Conservation (phyloP, 2,888 invertebrate species). For the Synanthedon tipuliformis region DNA sequence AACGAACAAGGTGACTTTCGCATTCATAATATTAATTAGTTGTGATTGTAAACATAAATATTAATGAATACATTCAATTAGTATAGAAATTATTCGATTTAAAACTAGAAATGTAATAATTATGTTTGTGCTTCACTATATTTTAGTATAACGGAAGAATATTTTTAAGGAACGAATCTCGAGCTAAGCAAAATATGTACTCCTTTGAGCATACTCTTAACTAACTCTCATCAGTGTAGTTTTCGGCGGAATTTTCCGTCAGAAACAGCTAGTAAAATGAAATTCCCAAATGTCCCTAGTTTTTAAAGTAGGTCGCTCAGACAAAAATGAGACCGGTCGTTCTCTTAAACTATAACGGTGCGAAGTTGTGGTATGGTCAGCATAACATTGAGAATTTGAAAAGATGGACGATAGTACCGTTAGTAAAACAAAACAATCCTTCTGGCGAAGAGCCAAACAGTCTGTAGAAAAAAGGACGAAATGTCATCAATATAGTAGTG, state of each 20-base stretch:
- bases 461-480: slow-evolving; percentile 21
- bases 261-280: neutral
- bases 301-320: neutral
- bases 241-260: neutral
- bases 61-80: no score
- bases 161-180: no score
- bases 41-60: no score
- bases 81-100: no score
- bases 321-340: neutral
- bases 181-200: no score
- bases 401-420: slow-evolving; percentile 23
- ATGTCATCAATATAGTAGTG: slow-evolving; percentile 44
- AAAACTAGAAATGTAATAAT: no score
- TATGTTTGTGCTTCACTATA: no score
- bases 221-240: neutral
- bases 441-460: slow-evolving; percentile 35
- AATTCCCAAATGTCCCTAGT: neutral
- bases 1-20: no score
- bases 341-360: neutral
- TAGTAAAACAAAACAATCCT: slow-evolving; percentile 31
- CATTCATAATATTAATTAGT: no score
- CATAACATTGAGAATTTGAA: slow-evolving; percentile 15
- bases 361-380: neutral
- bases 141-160: no score
- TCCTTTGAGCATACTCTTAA: no score